phyloP scores from a whole-genome alignment of 2,888 invertebrate genomes.

The Mesoligia furuncula region DNA sequence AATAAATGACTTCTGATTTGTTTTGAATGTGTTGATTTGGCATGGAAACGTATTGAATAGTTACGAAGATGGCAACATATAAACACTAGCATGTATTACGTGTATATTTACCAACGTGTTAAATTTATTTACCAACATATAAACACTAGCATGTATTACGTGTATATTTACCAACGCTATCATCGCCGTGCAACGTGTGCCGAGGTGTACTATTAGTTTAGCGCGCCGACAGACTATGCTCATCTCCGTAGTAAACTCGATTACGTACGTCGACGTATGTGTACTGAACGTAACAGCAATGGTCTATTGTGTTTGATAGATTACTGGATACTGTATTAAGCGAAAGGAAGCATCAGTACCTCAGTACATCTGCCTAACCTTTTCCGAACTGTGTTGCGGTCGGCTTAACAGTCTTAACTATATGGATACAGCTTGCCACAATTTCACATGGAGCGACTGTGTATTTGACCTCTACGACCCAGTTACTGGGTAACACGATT shows the following conservation, averaged over 20 bases:
- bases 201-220: conserved; percentile 33
- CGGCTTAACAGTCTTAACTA: too few species aligned
- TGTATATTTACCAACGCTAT: conserved; percentile 9
- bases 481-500: background rate
- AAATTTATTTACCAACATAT: too few species aligned
- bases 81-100: too few species aligned
- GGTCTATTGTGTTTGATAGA: conserved; percentile 2
- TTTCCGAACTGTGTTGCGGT: background rate
- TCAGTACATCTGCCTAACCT: background rate
- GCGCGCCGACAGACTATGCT: conserved; percentile 21
- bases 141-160: background rate
- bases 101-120: too few species aligned
- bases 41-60: background rate
- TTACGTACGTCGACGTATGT: conserved; percentile 24
- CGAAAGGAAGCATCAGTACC: background rate
- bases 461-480: background rate
- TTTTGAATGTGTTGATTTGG: background rate
- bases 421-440: too few species aligned
- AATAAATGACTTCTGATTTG: background rate
- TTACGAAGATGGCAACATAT: background rate
- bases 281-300: background rate
- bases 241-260: conserved; percentile 41
- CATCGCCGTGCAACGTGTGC: conserved; percentile 22
- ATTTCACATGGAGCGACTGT: background rate
- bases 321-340: background rate